Evolutionary conservation across 2,797 vertebrate genomes (phyloP), one percentile per base, ranked within the genome.

Genomic region (Calcarius lapponicus): DNA sequence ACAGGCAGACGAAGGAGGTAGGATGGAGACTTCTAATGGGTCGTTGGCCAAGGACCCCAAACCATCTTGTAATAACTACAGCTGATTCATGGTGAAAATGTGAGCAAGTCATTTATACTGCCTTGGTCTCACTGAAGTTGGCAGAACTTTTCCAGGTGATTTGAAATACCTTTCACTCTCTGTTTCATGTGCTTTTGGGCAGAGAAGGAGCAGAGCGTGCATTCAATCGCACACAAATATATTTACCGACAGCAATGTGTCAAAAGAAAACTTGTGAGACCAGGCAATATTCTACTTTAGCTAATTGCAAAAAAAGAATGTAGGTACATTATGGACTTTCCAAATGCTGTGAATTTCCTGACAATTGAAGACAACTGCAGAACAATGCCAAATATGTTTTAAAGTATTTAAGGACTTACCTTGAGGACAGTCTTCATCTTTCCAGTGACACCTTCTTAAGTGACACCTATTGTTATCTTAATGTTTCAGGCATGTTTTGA

Each of bases 181-280:
- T 31, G 13, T 42, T 75, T 60, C 24, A 14, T 4, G 11, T 34
- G 40, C 15, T 42, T 72, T 38, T 34, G 31, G n/a, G 48, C 24
- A 86, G 60, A 50, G 19, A 58, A 2, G 1, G 11, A 17, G 29
- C 13, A 26, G 32, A 76, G 9, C 32, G 69, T 15, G 13, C 7
- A 16, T 31, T 43, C 10, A 75, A 5, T 47, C 50, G 26, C 28
- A 48, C 16, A 26, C 5, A 19, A 20, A 42, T 36, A 29, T 62
- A 36, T 51, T 78, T 53, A 64, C 13, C 0, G 0, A 38, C 24
- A 69, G 24, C 24, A n/a, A 21, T 7, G 5, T 4, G 2, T 26
- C 54, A 36, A 58, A 85, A n/a, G 13, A 48, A 50, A 51, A 28
- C 19, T 57, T 64, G 7, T 25, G 28, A 81, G 32, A 19, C 29